A percentile compares a stretch with the other conserved stretches of the same genome.
phyloP scores from a whole-genome alignment of 2,888 invertebrate genomes.

The Drosophila parthenogenetica region DNA sequence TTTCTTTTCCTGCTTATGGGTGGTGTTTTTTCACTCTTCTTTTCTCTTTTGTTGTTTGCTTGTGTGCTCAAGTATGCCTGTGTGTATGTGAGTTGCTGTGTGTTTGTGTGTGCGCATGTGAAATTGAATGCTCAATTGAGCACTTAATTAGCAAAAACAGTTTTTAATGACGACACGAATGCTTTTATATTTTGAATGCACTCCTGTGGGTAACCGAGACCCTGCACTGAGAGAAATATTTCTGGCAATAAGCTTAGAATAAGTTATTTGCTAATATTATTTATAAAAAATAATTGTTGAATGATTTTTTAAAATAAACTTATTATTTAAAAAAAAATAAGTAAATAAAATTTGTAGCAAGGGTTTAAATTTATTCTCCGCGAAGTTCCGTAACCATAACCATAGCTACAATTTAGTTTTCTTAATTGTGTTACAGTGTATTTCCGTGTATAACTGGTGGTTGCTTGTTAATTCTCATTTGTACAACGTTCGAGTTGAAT shows the following conservation, averaged over 20 bases:
- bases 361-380: too few relatives aligned
- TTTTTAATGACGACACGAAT: conserved; percentile 82
- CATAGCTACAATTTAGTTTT: background rate
- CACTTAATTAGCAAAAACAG: conserved; percentile 82
- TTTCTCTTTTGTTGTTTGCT: conserved; percentile 43
- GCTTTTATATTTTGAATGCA: conserved; percentile 71
- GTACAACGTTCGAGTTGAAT: conserved; percentile 51
- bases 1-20: conserved; percentile 20
- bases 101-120: conserved; percentile 53
- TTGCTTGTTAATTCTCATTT: conserved; percentile 54
- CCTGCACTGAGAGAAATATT: conserved; percentile 52
- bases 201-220: conserved; percentile 40
- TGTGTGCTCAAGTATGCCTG: conserved; percentile 25
- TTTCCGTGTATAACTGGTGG: conserved; percentile 44
- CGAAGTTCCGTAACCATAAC: too few relatives aligned
- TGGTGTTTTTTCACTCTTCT: conserved; percentile 40
- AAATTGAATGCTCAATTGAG: conserved; percentile 82
- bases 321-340: too few relatives aligned
- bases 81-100: conserved; percentile 32
- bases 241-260: background rate
- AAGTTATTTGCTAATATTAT: background rate
- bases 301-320: too few relatives aligned
- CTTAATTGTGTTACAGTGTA: conserved; percentile 31
- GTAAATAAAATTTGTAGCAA: too few relatives aligned
- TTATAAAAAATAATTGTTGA: too few relatives aligned